Percentiles rank a stretch among this genome's conserved stretches.
Evolutionary conservation across 2,113 vertebrate species (phyloP).

Genomic region (Brienomyrus brachyistius): DNA sequence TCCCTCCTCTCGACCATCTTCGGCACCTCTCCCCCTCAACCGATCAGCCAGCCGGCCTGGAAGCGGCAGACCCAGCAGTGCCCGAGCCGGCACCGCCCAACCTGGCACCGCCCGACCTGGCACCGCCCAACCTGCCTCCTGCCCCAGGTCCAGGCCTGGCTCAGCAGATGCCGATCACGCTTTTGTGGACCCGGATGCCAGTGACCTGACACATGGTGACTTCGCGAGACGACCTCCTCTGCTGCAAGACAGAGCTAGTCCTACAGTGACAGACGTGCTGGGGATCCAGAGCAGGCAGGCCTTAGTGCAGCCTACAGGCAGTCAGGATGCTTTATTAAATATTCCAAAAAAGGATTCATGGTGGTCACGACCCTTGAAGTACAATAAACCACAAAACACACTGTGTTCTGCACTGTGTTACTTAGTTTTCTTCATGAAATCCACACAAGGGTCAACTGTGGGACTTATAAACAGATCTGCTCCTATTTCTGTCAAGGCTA

Average conservation of each 20-base stretch:
- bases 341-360: neutral
- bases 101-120: slow-evolving; percentile 35
- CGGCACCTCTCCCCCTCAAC: neutral
- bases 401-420: neutral
- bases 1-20: slow-evolving; percentile 27
- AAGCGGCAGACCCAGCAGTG: slow-evolving; percentile 30
- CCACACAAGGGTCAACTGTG: neutral
- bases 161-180: slow-evolving; percentile 40
- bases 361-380: neutral
- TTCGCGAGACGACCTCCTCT: neutral
- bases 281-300: neutral
- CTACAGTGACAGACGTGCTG: neutral
- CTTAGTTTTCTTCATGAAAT: neutral
- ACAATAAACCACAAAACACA: neutral
- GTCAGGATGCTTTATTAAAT: neutral
- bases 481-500: neutral
- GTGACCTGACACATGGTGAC: slow-evolving; percentile 78
- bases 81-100: slow-evolving; percentile 23
- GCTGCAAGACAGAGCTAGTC: neutral
- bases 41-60: slow-evolving; percentile 10
- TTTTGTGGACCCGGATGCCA: slow-evolving; percentile 59
- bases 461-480: neutral
- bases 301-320: neutral
- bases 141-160: slow-evolving; percentile 42
- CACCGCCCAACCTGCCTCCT: neutral